These are phyloP conservation scores for Pandemis heparana DNA, from an alignment of 2,888 invertebrate genomes.

Conservation along the genomic window DNA sequence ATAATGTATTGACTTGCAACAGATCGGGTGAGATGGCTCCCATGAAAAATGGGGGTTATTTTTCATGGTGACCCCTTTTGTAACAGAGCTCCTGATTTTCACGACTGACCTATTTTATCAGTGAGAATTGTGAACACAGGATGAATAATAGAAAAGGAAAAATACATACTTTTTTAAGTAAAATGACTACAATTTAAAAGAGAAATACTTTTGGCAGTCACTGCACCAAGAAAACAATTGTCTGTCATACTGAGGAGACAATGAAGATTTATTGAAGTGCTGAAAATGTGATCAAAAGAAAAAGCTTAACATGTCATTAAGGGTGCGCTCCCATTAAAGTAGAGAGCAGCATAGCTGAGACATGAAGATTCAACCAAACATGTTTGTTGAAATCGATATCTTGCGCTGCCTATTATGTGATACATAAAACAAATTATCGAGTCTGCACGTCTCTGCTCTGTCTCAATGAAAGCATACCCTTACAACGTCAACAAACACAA, in stretches of 20 bases:
- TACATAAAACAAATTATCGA: too few relatives aligned
- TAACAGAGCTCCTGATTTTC: constrained; percentile 16
- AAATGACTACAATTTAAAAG: too few relatives aligned
- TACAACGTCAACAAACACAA: constrained; percentile 20
- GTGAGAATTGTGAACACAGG: neutral
- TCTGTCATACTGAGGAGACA: too few relatives aligned
- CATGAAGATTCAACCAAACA: too few relatives aligned
- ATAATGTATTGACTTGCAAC: constrained; percentile 26
- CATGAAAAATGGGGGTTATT: constrained; percentile 30
- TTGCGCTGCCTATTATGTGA: too few relatives aligned
- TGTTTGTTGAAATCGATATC: too few relatives aligned
- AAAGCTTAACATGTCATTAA: too few relatives aligned
- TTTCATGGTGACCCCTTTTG: constrained; percentile 31
- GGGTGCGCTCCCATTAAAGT: too few relatives aligned
- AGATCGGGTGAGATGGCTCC: constrained; percentile 21
- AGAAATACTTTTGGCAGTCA: too few relatives aligned
- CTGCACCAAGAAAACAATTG: too few relatives aligned
- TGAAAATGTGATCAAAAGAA: neutral
- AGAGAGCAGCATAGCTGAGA: too few relatives aligned
- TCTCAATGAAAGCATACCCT: neutral
- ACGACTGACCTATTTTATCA: constrained; percentile 25
- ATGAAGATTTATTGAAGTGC: neutral
- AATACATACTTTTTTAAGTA: neutral
- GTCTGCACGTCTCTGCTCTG: too few relatives aligned
- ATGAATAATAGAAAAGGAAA: neutral